Evolutionary conservation across 1,140 invertebrate species (phyloP).

Genomic region (Agraylea sexmaculata): DNA sequence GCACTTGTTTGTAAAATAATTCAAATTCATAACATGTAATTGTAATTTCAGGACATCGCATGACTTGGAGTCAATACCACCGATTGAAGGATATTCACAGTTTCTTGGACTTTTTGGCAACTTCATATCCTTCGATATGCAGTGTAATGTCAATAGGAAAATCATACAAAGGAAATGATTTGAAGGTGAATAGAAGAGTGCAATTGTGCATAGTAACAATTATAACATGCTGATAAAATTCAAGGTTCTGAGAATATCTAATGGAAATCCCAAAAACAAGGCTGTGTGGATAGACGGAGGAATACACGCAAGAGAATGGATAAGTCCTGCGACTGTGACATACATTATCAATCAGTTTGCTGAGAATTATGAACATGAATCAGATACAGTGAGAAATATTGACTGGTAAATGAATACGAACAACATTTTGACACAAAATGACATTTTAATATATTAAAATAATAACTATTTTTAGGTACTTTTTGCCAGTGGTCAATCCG

Average conservation of each 20-base stretch:
- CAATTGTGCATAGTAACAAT: too few species aligned
- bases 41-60: constrained; percentile 49
- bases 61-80: constrained; percentile 76
- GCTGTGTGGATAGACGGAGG: constrained; percentile 59
- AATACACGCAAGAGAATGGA: constrained; percentile 89
- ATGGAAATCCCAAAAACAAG: constrained; percentile 46
- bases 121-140: constrained; percentile 57
- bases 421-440: background rate
- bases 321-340: constrained; percentile 72
- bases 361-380: constrained; percentile 54
- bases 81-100: constrained; percentile 55
- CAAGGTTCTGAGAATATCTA: constrained; percentile 52
- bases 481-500: constrained; percentile 72
- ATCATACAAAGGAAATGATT: constrained; percentile 59
- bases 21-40: background rate
- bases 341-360: constrained; percentile 72
- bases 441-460: background rate
- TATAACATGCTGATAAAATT: constrained; percentile 12
- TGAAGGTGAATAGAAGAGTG: constrained; percentile 40
- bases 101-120: constrained; percentile 62
- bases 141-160: constrained; percentile 60
- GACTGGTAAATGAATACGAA: constrained; percentile 51
- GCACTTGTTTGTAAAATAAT: background rate
- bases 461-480: constrained; percentile 38
- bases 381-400: constrained; percentile 56